Evolutionary conservation across 2,888 invertebrate species (phyloP).

Genomic region (Clivina fossor): DNA sequence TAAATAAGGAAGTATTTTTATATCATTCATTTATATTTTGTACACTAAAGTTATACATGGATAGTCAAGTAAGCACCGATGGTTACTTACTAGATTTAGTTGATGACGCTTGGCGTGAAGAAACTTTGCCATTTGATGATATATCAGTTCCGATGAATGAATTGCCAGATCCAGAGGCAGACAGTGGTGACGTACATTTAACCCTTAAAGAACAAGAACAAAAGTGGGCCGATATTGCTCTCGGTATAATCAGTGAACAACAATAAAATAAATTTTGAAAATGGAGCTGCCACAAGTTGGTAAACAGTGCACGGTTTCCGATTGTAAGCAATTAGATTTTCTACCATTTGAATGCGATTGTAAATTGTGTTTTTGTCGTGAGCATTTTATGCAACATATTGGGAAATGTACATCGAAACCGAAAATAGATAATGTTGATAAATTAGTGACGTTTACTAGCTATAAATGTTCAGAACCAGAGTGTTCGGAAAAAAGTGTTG

Average conservation of each 20-base stretch:
- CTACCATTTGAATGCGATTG: conserved; percentile 71
- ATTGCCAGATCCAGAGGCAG: conserved; percentile 90
- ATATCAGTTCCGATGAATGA: conserved; percentile 82
- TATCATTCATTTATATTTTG: too few species aligned
- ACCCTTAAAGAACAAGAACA: conserved; percentile 86
- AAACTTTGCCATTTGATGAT: conserved; percentile 81
- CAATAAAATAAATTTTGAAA: conserved; percentile 50
- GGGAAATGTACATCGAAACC: conserved; percentile 54
- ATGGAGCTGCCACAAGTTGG: conserved; percentile 80
- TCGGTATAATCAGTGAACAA: conserved; percentile 58
- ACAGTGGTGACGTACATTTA: conserved; percentile 87
- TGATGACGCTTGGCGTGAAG: conserved; percentile 86
- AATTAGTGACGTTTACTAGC: too few species aligned
- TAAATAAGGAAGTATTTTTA: too few species aligned
- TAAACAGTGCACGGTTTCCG: conserved; percentile 61
- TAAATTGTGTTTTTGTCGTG: conserved; percentile 66
- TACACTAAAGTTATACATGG: conserved; percentile 55
- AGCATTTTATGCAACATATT: conserved; percentile 63
- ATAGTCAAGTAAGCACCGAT: conserved; percentile 74
- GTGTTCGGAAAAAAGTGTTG: conserved; percentile 63
- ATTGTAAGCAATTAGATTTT: conserved; percentile 72
- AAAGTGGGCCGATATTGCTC: conserved; percentile 62
- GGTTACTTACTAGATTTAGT: conserved; percentile 78
- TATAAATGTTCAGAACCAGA: conserved; percentile 58
- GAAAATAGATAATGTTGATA: neutral